A percentile compares a stretch with the other conserved stretches of the same genome.
phyloP scores from a whole-genome alignment of 2,888 invertebrate species.

The Cordilura impudica region DNA sequence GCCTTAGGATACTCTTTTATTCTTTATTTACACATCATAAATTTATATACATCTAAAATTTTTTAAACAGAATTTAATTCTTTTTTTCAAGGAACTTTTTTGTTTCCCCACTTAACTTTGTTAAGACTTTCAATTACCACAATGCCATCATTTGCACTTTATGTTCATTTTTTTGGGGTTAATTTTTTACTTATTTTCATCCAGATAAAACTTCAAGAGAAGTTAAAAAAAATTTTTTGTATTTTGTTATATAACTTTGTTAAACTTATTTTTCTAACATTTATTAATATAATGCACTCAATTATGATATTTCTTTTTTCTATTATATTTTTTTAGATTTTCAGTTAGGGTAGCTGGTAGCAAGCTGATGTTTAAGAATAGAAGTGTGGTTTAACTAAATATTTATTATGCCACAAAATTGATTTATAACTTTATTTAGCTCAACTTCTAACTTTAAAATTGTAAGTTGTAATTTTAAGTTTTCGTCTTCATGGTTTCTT shows the following conservation, averaged over 20 bases:
- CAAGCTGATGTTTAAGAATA: not conserved
- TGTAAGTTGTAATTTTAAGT: not conserved
- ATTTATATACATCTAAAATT: not conserved
- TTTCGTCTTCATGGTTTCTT: not conserved
- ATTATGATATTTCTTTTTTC: constrained; percentile 7
- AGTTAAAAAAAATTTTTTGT: constrained; percentile 20
- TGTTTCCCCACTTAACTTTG: constrained; percentile 20
- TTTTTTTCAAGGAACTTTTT: constrained; percentile 10
- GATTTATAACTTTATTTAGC: constrained; percentile 3
- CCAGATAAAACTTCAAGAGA: constrained; percentile 1
- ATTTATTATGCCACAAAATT: constrained; percentile 1
- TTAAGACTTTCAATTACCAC: constrained; percentile 50
- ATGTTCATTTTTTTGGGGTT: constrained; percentile 12
- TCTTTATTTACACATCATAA: constrained; percentile 26
- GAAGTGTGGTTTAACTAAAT: not conserved
- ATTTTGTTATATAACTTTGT: not conserved
- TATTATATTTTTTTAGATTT: not conserved
- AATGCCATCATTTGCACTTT: constrained; percentile 32
- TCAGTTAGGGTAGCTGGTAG: not conserved
- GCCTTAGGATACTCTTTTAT: constrained; percentile 8
- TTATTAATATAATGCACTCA: constrained; percentile 35
- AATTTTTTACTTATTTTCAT: not conserved
- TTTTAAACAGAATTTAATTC: constrained; percentile 7
- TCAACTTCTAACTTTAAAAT: not conserved
- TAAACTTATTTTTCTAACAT: not conserved